These are phyloP conservation scores for Acheta domesticus DNA, from an alignment of 2,888 invertebrate genomes.

Conservation along the genomic window DNA sequence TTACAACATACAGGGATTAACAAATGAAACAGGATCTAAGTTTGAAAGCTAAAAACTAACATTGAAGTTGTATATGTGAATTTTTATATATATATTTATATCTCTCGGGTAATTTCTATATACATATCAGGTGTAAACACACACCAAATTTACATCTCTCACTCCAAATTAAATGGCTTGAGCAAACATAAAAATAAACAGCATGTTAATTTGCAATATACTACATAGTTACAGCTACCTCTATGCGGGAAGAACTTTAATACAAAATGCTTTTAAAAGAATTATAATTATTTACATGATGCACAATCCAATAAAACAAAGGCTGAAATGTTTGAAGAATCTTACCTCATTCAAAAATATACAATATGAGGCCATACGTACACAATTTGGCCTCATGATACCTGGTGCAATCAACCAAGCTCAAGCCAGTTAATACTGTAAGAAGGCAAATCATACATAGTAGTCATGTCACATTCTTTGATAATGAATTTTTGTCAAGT, in stretches of 20 bases:
- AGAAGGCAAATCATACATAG: not conserved
- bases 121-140: not conserved
- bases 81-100: not conserved
- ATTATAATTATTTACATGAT: not conserved
- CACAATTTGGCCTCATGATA: not conserved
- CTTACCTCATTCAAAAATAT: not conserved
- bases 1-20: too few species aligned
- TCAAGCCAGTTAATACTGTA: not conserved
- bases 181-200: not conserved
- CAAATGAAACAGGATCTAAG: not conserved
- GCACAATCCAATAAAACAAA: too few species aligned
- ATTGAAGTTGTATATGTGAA: not conserved
- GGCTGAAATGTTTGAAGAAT: not conserved
- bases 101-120: not conserved
- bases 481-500: not conserved
- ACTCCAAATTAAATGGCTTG: constrained; percentile 2
- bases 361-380: not conserved
- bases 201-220: not conserved
- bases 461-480: not conserved
- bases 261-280: not conserved
- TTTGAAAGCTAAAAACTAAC: not conserved
- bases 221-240: not conserved
- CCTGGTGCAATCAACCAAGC: not conserved
- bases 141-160: not conserved
- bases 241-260: not conserved